Conservation (phyloP, 2,888 invertebrate species). For the Cosmia trapezina region DNA sequence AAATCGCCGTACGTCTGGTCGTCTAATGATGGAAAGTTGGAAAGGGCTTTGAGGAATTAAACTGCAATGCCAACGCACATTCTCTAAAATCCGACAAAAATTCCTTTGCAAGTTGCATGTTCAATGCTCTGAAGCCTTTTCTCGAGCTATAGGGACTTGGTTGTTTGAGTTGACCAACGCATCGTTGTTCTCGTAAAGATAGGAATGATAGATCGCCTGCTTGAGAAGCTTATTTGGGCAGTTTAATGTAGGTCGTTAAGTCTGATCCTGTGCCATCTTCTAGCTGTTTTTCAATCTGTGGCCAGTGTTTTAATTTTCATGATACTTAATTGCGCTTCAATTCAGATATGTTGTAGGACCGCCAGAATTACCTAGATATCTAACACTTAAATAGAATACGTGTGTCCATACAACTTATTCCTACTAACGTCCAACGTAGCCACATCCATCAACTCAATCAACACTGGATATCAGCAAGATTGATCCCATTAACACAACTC, state of each 20-base stretch:
- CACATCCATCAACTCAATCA: conserved; percentile 16
- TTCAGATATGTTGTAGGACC: not conserved
- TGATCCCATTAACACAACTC: conserved; percentile 61
- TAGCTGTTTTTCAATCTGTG: not conserved
- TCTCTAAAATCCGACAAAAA: not conserved
- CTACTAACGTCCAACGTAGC: not conserved
- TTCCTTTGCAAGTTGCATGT: not conserved
- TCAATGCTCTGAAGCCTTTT: not conserved
- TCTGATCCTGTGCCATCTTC: not conserved
- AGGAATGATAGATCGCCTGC: not conserved
- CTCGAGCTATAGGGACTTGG: not conserved
- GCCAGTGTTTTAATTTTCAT: not conserved
- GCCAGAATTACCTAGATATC: not conserved
- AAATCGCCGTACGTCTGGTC: not conserved
- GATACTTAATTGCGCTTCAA: no score
- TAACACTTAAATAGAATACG: not conserved
- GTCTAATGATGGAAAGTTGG: not conserved
- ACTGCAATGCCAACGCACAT: not conserved
- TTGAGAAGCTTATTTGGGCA: not conserved
- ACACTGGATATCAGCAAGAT: conserved; percentile 52
- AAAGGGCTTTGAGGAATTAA: not conserved
- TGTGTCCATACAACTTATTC: not conserved
- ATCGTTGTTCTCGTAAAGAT: not conserved
- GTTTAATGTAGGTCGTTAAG: not conserved
- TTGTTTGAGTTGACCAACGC: no score